Evolutionary conservation across 2,888 invertebrate genomes (phyloP).

Genomic region (Tetanocera ferruginea): DNA sequence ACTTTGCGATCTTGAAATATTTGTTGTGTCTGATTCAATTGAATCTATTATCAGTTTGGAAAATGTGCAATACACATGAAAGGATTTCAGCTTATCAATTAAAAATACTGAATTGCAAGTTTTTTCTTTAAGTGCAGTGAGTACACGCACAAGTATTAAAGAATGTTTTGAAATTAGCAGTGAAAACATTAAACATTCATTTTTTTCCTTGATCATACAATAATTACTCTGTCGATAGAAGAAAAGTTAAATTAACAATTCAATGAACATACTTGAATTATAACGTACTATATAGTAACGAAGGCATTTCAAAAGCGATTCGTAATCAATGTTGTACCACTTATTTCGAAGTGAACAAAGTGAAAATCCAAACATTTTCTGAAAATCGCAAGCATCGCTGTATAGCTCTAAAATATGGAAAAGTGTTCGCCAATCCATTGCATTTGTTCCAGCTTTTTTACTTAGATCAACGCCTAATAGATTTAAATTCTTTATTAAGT

Average conservation of each 20-base stretch:
- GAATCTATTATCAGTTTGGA: slow-evolving; percentile 58
- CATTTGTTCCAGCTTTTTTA: neutral
- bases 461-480: slow-evolving; percentile 40
- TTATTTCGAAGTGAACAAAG: slow-evolving; percentile 42
- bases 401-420: slow-evolving; percentile 50
- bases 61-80: slow-evolving; percentile 58
- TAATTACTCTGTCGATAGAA: neutral
- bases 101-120: slow-evolving; percentile 54
- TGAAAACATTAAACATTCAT: slow-evolving; percentile 4
- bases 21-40: slow-evolving; percentile 3
- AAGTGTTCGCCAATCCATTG: slow-evolving; percentile 51
- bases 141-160: slow-evolving; percentile 54
- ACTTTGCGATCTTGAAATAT: slow-evolving; percentile 36
- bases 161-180: slow-evolving; percentile 51
- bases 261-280: neutral
- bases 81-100: slow-evolving; percentile 53
- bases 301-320: slow-evolving; percentile 52
- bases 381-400: slow-evolving; percentile 53
- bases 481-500: slow-evolving; percentile 44
- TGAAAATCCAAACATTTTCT: slow-evolving; percentile 51
- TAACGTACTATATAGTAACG: slow-evolving; percentile 54
- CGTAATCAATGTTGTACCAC: slow-evolving; percentile 54
- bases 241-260: neutral
- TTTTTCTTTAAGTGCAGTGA: slow-evolving; percentile 57
- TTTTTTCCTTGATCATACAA: neutral